Evolutionary conservation across 2,113 vertebrate genomes (phyloP), one percentile per base, ranked within the genome.

Genomic region (Noctilio leporinus): DNA sequence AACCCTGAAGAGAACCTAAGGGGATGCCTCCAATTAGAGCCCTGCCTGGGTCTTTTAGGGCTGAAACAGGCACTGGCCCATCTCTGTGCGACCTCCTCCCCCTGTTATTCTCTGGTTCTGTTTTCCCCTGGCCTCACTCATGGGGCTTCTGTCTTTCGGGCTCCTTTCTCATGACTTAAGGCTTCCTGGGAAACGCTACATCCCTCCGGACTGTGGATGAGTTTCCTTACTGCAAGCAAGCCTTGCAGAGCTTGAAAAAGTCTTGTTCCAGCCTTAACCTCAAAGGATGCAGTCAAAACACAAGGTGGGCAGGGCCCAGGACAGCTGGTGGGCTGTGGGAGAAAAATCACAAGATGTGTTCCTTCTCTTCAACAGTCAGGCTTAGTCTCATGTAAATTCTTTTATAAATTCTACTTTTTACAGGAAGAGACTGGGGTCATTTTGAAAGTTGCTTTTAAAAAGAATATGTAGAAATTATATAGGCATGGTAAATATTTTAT

Each of bases 11-110:
- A 62, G 57, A 14, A 67, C 28, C 51, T 10, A 22, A 26, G 26
- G 33, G 30, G 5, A 0, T 26, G 4, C 24, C 38, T 55, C 6
- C 40, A 17, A 33, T 75, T 7, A 51, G 15, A 53, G 59, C 62
- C 24, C 10, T 38, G 53, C 38, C 33, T 6, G 3, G 26, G 78
- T n/a, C 19, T 59, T 53, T 38, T 47, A 51, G 28, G 45, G 22
- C 17, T 28, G 17, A 45, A n/a, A 72, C 8, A 40, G 64, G 5
- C 3, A 1, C 28, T 19, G 40, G 22, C 7, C 43, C 2, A 0
- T n/a, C 3, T 47, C 45, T 1, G 3, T 45, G 67, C 28, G 30
- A 45, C 11, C 19, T n/a, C n/a, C n/a, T n/a, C n/a, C 22, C 15
- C 38, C 5, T 26, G 69, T 89, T 70, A 45, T 83, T 62, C 19